Conservation (phyloP, 2,888 invertebrate genomes). For the Lithophane semibrunnea region DNA sequence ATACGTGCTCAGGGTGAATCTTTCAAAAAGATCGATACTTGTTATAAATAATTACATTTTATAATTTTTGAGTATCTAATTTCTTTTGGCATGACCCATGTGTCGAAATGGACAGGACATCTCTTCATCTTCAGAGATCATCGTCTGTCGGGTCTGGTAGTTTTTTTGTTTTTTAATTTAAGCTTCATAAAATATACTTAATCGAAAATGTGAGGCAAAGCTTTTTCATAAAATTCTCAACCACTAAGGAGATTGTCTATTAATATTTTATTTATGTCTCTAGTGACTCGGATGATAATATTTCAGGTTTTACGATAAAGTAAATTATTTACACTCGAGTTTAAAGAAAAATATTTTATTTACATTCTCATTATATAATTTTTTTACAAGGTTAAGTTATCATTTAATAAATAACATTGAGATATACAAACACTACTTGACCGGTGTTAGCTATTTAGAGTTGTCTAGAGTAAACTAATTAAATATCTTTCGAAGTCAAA, state of each 20-base stretch:
- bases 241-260: not conserved
- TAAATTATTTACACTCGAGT: not conserved
- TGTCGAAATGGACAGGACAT: too few species aligned
- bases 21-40: too few species aligned
- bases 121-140: too few species aligned
- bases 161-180: not conserved
- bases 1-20: too few species aligned
- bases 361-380: too few species aligned
- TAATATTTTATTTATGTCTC: not conserved
- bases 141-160: not conserved
- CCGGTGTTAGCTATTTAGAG: not conserved
- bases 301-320: not conserved
- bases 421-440: not conserved
- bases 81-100: too few species aligned
- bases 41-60: too few species aligned
- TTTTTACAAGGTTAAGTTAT: too few species aligned
- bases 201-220: not conserved
- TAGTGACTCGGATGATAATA: slow-evolving; percentile 6
- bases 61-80: too few species aligned
- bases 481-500: too few species aligned
- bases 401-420: not conserved
- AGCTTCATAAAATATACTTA: not conserved
- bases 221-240: not conserved
- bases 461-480: not conserved
- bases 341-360: slow-evolving; percentile 1